These are phyloP conservation scores for Osmerus eperlanus DNA, from an alignment of 2,113 vertebrate species.

Conservation along the genomic window DNA sequence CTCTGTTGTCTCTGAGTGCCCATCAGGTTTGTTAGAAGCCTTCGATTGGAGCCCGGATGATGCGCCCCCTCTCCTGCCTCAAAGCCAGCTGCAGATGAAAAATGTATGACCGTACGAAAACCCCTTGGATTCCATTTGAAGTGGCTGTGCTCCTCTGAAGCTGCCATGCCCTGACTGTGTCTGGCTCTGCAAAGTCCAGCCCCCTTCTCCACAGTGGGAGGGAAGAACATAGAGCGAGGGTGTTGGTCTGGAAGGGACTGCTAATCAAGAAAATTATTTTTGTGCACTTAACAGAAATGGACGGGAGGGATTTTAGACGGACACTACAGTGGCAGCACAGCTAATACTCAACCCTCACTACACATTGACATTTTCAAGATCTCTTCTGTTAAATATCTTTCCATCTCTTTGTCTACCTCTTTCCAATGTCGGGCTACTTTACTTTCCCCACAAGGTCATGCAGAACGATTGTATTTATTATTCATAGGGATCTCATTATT, in stretches of 20 bases:
- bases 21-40: constrained; percentile 57
- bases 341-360: too few species aligned
- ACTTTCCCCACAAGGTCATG: constrained; percentile 23
- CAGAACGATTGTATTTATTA: constrained; percentile 47
- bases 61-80: constrained; percentile 64
- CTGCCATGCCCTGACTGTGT: constrained; percentile 57
- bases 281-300: constrained; percentile 29
- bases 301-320: constrained; percentile 40
- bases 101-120: constrained; percentile 74
- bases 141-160: constrained; percentile 67
- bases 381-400: constrained; percentile 3
- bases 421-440: constrained; percentile 1
- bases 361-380: constrained; percentile 1
- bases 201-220: constrained; percentile 55
- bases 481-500: constrained; percentile 46
- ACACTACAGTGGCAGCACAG: constrained; percentile 9
- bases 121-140: constrained; percentile 69
- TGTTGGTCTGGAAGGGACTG: constrained; percentile 17
- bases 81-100: constrained; percentile 75
- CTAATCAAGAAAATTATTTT: constrained; percentile 47
- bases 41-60: constrained; percentile 48
- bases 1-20: constrained; percentile 53
- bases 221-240: constrained; percentile 42
- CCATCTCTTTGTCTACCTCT: constrained; percentile 2
- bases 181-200: constrained; percentile 43